phyloP scores from a whole-genome alignment of 1,140 invertebrate species.

The Drosophila melanica region DNA sequence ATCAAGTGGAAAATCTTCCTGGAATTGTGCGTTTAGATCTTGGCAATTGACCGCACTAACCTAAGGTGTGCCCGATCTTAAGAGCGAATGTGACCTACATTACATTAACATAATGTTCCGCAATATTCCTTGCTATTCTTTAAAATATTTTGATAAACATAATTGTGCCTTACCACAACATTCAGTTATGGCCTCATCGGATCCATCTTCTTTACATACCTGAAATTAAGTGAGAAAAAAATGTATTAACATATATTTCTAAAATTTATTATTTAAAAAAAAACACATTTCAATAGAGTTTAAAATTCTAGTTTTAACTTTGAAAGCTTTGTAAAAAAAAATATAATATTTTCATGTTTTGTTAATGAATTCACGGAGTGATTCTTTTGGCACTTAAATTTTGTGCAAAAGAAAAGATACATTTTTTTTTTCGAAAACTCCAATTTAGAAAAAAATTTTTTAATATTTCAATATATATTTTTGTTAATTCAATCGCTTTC shows the following conservation, averaged over 20 bases:
- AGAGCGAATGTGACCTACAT: slow-evolving; percentile 4
- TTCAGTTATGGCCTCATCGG: not conserved
- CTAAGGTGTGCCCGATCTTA: slow-evolving; percentile 28
- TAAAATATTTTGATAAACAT: not conserved
- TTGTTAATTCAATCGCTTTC: no score
- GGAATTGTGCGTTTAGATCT: not conserved
- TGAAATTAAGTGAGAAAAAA: slow-evolving; percentile 16
- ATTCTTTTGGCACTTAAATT: no score
- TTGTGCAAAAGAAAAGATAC: no score
- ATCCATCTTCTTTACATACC: slow-evolving; percentile 19
- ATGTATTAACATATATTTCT: not conserved
- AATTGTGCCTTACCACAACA: slow-evolving; percentile 8
- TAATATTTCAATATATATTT: not conserved
- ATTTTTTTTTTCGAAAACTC: no score
- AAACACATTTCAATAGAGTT: no score
- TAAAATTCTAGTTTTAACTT: no score
- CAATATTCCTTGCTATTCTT: slow-evolving; percentile 1
- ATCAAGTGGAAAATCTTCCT: slow-evolving; percentile 14
- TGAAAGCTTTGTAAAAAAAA: no score
- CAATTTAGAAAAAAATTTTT: not conserved
- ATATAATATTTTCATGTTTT: no score
- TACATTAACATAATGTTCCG: not conserved
- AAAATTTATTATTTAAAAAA: no score
- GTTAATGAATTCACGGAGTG: no score
- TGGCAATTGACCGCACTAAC: not conserved